A percentile compares a stretch with the other conserved stretches of the same genome.
Evolutionary conservation across 1,140 invertebrate genomes (phyloP).

Genomic region (Diuraphis noxia): DNA sequence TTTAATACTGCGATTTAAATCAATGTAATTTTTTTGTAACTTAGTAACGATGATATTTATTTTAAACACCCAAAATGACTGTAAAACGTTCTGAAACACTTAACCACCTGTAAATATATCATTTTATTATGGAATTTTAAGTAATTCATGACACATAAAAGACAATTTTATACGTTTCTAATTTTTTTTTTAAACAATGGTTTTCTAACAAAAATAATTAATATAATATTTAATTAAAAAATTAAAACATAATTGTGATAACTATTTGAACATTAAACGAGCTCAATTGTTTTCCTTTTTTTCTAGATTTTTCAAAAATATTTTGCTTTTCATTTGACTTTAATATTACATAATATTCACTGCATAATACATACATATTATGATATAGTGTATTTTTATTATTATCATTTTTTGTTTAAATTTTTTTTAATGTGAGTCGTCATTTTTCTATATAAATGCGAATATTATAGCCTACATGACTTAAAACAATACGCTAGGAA

Average conservation of each 20-base stretch:
- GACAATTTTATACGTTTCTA: constrained; percentile 47
- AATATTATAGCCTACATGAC: constrained; percentile 50
- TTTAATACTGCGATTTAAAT: neutral
- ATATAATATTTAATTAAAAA: constrained; percentile 6
- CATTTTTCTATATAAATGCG: neutral
- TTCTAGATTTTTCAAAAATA: constrained; percentile 1
- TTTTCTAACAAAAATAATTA: constrained; percentile 25
- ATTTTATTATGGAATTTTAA: neutral
- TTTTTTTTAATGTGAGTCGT: neutral
- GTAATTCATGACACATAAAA: constrained; percentile 27
- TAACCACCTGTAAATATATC: neutral
- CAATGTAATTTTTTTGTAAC: neutral
- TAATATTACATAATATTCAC: neutral
- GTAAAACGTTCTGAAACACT: constrained; percentile 1
- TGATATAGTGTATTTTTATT: neutral
- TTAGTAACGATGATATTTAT: neutral
- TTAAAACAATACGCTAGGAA: constrained; percentile 48
- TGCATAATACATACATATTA: constrained; percentile 1
- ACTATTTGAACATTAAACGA: constrained; percentile 40
- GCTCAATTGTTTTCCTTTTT: constrained; percentile 41
- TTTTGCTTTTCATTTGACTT: constrained; percentile 18
- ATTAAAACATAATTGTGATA: constrained; percentile 45
- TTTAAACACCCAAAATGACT: constrained; percentile 18
- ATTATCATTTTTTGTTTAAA: neutral
- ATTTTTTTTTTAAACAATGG: neutral